These are phyloP conservation scores for Sphaerophoria taeniata DNA, from an alignment of 2,888 invertebrate species.

Conservation along the genomic window DNA sequence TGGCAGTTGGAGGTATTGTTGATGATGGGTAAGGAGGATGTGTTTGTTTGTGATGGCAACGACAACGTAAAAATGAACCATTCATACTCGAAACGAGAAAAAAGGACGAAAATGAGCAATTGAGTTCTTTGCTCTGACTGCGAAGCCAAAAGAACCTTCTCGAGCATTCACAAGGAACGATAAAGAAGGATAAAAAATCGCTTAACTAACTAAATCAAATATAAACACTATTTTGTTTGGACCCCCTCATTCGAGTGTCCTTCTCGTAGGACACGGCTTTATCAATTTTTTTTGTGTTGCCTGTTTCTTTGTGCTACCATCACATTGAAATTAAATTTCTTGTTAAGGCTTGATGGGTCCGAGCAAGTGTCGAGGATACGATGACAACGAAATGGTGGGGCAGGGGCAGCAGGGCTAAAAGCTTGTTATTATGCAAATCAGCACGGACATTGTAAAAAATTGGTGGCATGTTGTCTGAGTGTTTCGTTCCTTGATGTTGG, in stretches of 20 bases:
- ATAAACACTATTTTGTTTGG: conserved; percentile 62
- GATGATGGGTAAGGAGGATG: not conserved
- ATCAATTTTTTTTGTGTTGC: not conserved
- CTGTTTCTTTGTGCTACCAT: conserved; percentile 21
- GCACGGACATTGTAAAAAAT: conserved; percentile 62
- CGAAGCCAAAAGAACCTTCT: not conserved
- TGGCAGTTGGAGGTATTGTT: not conserved
- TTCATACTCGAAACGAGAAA: conserved; percentile 48
- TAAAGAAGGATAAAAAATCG: conserved; percentile 67
- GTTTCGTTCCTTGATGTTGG: not conserved
- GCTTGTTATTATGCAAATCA: conserved; percentile 69
- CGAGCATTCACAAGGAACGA: conserved; percentile 29
- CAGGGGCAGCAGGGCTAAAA: not conserved
- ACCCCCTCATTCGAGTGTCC: not conserved
- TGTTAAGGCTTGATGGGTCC: conserved; percentile 47
- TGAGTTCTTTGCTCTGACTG: not conserved
- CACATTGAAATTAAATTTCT: conserved; percentile 65
- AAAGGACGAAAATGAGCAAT: conserved; percentile 22
- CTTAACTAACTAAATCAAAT: conserved; percentile 74
- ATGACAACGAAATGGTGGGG: not conserved
- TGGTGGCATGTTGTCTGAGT: conserved; percentile 48
- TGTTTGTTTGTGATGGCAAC: conserved; percentile 13
- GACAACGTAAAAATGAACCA: conserved; percentile 17
- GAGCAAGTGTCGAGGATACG: not conserved
- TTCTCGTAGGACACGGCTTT: conserved; percentile 2